Evolutionary conservation across 2,113 vertebrate species (phyloP), one percentile per base, ranked within the genome.

Genomic region (Epinephelus lanceolatus): DNA sequence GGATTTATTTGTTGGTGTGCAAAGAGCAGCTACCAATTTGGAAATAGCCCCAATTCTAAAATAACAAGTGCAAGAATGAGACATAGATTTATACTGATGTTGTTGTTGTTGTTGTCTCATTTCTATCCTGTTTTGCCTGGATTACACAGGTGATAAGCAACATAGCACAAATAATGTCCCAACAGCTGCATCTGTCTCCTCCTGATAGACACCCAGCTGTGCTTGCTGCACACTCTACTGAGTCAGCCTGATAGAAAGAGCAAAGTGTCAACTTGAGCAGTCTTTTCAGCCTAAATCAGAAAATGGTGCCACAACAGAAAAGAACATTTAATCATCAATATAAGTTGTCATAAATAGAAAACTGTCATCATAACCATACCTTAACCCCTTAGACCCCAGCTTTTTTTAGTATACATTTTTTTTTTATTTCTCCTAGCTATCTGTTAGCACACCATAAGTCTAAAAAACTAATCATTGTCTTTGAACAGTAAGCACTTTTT

Each of bases 131-230:
- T 65, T 80, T 85, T 71, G 21, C 6, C 12, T 0, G 13, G 37
- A 76, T 61, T 61, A 68, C 37, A 33, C 21, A 19, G 23, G 53
- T 71, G 45, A 68, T 71, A 61, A 71, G 69, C 60, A 53, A 45
- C 55, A 57, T 18, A 66, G 27, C 11, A 21, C 14, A 70, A 78
- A 65, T 37, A 65, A 76, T 73, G 76, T 23, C 57, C 65, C 42
- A 62, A 47, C 74, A 84, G 45, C 60, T 81, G 56, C 30, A 57
- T n/a, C 42, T 40, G 70, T 57, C 60, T 78, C 30, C 19, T 63
- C 37, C 73, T 73, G 72, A 84, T 69, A 56, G 52, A 53, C 30
- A 73, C 56, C 65, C 78, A 62, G 65, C 62, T 86, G 84, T 51
- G 63, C 18, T 60, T 17, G 19, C 45, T 74, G 33, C 33, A 25